Conservation (phyloP, 2,888 invertebrate genomes). For the Drosophila vallismaia region DNA sequence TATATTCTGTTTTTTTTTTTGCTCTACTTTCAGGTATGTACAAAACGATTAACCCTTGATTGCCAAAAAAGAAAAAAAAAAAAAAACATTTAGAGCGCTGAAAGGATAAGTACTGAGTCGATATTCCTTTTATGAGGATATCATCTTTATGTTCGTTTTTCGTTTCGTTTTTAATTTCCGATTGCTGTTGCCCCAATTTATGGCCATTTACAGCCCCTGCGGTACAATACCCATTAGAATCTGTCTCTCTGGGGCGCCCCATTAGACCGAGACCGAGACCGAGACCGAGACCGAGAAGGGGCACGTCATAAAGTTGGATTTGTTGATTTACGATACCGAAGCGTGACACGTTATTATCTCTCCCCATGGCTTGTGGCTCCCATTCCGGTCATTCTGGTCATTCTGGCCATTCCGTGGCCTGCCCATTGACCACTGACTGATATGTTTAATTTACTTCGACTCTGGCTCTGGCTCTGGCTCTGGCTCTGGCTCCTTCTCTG, state of each 20-base stretch:
- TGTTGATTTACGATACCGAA: slow-evolving; percentile 64
- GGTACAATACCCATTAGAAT: slow-evolving; percentile 21
- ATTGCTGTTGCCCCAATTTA: slow-evolving; percentile 48
- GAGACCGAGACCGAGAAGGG: too few relatives aligned
- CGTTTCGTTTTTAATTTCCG: slow-evolving; percentile 61
- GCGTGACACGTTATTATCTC: slow-evolving; percentile 69
- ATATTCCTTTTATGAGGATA: background rate
- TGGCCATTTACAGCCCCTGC: slow-evolving; percentile 21
- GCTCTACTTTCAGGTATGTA: slow-evolving; percentile 60
- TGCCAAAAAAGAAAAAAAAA: too few relatives aligned
- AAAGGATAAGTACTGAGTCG: slow-evolving; percentile 57
- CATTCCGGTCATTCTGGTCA: slow-evolving; percentile 2
- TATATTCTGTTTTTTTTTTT: slow-evolving; percentile 29
- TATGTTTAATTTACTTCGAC: slow-evolving; percentile 35
- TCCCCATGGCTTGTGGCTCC: background rate
- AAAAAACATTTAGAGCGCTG: slow-evolving; percentile 31
- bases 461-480: background rate
- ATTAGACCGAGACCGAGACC: background rate
- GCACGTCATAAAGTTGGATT: slow-evolving; percentile 56
- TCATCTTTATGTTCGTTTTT: slow-evolving; percentile 29
- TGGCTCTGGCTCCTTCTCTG: background rate
- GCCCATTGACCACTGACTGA: slow-evolving; percentile 28
- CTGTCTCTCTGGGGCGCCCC: slow-evolving; percentile 1
- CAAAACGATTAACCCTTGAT: slow-evolving; percentile 26
- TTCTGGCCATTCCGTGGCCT: slow-evolving; percentile 2